phyloP scores from a whole-genome alignment of 2,797 vertebrate genomes.

The Hipposideros larvatus region DNA sequence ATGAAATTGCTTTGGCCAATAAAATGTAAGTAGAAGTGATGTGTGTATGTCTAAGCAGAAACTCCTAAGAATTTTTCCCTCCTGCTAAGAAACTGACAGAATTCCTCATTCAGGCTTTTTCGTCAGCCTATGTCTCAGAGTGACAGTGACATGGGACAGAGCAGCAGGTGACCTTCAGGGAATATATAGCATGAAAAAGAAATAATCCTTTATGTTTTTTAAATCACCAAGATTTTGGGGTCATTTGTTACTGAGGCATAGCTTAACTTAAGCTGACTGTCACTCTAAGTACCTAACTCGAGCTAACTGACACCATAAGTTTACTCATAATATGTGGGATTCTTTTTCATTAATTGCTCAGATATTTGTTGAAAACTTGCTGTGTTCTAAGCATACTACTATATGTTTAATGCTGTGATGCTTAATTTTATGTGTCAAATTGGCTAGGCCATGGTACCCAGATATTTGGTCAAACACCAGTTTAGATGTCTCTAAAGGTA shows the following conservation, averaged over 20 bases:
- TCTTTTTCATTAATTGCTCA: background rate
- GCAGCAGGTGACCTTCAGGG: background rate
- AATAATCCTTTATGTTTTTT: conserved; percentile 9
- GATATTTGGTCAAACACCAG: background rate
- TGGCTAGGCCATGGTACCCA: background rate
- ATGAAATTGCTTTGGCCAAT: background rate
- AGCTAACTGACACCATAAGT: background rate
- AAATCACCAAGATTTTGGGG: background rate
- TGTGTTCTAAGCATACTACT: background rate
- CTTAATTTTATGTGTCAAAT: background rate
- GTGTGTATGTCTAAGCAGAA: background rate
- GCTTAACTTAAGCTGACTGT: background rate
- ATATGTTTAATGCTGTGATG: background rate
- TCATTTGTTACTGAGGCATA: conserved; percentile 26
- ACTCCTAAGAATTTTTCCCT: background rate
- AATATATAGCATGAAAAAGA: background rate
- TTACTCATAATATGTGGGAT: background rate
- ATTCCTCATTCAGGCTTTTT: background rate
- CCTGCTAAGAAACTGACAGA: background rate
- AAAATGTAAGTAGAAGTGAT: background rate
- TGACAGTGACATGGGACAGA: background rate
- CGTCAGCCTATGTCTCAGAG: background rate
- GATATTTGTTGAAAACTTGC: conserved; percentile 23
- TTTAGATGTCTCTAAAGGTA: no score
- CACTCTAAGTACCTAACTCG: no score